These are phyloP conservation scores for Dolichotis patagonum DNA, from an alignment of 2,113 vertebrate species.

Conservation along the genomic window DNA sequence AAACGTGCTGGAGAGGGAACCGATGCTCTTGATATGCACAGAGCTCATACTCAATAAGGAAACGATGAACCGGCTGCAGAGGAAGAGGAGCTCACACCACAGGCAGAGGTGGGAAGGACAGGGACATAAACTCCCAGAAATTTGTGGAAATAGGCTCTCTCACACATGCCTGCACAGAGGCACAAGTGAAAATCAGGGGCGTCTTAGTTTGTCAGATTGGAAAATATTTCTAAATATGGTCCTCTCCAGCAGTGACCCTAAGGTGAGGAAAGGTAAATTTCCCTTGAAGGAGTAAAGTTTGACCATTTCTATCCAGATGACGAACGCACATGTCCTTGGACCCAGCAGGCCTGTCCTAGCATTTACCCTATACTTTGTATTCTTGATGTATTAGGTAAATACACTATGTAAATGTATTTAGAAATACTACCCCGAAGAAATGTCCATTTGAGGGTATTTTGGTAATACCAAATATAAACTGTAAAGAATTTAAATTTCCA, in stretches of 20 bases:
- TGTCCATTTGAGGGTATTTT: neutral
- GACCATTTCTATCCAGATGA: neutral
- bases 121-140: neutral
- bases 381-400: neutral
- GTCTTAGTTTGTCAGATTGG: neutral
- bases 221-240: neutral
- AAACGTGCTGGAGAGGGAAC: fast-evolving
- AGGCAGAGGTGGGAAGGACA: neutral
- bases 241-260: fast-evolving
- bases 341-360: neutral
- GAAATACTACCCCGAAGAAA: neutral
- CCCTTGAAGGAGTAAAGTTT: neutral
- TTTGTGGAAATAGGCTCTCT: neutral
- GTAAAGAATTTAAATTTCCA: neutral
- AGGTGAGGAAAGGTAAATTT: neutral
- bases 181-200: neutral
- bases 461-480: neutral
- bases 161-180: neutral
- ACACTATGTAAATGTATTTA: neutral
- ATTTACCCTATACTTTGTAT: neutral
- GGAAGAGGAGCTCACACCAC: neutral
- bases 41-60: neutral
- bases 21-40: fast-evolving
- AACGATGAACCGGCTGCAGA: neutral
- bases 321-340: neutral